Base-by-base conservation (phyloP, 37 sponge, comb jelly and placozoan species). In the Hexactinellida sp. region DNA sequence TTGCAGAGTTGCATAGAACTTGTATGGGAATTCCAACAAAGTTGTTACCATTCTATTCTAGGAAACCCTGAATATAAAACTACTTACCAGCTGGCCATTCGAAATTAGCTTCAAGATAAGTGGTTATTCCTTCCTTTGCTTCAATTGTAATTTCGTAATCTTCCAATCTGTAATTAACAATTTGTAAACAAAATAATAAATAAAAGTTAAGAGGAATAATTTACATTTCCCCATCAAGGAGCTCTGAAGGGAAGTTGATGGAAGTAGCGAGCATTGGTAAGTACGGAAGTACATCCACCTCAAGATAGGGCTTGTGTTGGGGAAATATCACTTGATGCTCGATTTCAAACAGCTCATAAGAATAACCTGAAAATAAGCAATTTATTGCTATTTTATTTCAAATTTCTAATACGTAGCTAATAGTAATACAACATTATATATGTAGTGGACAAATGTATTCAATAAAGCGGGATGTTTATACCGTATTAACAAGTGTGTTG, bases 171-270 rank as follows among this genome's bases (percentile, higher is more conserved):
- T 25, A n/a, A 63, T 21, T 25, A 23, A 25, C 3, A 28, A 25
- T 47, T 47, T 47, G 13, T 47, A 28, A 63, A 23, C 3, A n/a
- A 63, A 63, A 63, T n/a, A 28, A n/a, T n/a, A 63, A 25, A 23
- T 25, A 23, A 63, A 25, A 63, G 25, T 63, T n/a, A n/a, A n/a
- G n/a, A n/a, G n/a, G n/a, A n/a, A n/a, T n/a, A 32, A n/a, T 23
- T 32, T 63, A 63, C 76, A 21, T 63, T 63, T 63, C 76, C 13
- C 76, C 76, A 63, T 63, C 76, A 63, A 63, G 76, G 13, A 63
- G 76, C 34, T 63, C 76, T 21, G 76, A 25, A 25, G 76, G 76
- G 76, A 63, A 63, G 76, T 63, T 63, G 30, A 63, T 63, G 76
- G 76, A 5, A n/a, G 76, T 63, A n/a, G 28, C 13, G 28, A 63